Evolutionary conservation across 2,797 vertebrate genomes (phyloP), one percentile per base, ranked within the genome.

Genomic region (Crenichthys baileyi): DNA sequence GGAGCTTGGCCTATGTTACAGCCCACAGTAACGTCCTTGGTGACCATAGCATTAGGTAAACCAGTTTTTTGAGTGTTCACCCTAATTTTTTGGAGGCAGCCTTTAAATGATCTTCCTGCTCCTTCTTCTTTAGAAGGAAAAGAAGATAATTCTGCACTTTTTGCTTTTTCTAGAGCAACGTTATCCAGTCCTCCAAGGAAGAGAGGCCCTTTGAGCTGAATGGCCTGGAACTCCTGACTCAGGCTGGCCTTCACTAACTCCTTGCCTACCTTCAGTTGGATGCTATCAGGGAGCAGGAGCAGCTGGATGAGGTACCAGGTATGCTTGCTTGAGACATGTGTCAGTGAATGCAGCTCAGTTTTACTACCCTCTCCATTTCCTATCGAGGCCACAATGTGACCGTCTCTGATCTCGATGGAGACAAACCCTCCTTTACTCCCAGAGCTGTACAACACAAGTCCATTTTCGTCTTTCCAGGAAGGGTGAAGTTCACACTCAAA

Each of bases 11-110:
- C 83, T 0, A 44, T 89, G 83, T 93, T 94, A 90, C 96, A 99
- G 48, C 96, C 97, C 63, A 95, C 93, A 72, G 96, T 96, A 87
- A 98, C 75, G 77, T 98, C 97, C 90, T 96, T 97, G 81, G 96
- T 97, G 82, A 96, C 90, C 24, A 93, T 50, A 15, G 95, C 96
- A 75, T 96, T 94, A 73, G 93, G 96, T 70, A 99, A 88, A 0
- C 96, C 96, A 72, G 88, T 95, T 72, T 84, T 96, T 85, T 94
- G 92, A 24, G 90, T 91, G 85, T 96, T 97, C 36, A 95, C 81
- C 89, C 86, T 94, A 72, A 98, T 91, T 70, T 94, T 94, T 88
- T 91, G 91, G 39, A 99, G 90, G 81, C 97, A 99, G 18, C 97
- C 97, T 95, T 95, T 97, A 86, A 98, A 97, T 18, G 97, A 98